Evolutionary conservation across 2,888 invertebrate species (phyloP), one percentile per base, ranked within the genome.

Genomic region (Eupithecia vulgata): DNA sequence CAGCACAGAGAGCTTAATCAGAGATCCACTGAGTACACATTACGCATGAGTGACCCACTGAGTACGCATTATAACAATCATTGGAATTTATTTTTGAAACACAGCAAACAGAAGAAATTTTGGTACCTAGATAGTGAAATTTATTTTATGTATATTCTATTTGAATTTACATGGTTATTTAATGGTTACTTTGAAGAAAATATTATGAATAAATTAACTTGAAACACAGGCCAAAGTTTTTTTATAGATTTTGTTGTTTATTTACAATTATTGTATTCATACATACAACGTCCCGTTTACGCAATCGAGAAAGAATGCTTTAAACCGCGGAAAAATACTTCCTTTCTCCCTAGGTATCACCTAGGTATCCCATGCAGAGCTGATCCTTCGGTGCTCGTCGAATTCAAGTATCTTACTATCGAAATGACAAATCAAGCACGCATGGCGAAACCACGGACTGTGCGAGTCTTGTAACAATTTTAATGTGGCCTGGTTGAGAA

Each of bases 371-470:
- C 30, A 59, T 30, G 59, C 25, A 5, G 30, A 59, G 21, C 59
- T 30, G 59, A 59, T 30, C 59, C 59, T 59, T 30, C 59, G 45
- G 42, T 42, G 64, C 37, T 45, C 45, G 45, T 35, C 68, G 40
- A 66, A 40, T 21, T 59, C 42, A 57, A 62, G 62, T 62, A 35
- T 62, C 69, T 61, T 48, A 62, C n/a, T 59, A 72, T 69, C 35
- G 35, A 35, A 37, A 64, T 35, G 67, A 75, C 69, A 75, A 72
- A 40, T 68, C 62, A 85, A 87, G 86, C 88, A 91, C 92, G 91
- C 93, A 93, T 93, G 93, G 93, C 91, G 90, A 88, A 87, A 84
- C 70, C 72, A 68, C 69, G 75, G 77, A 70, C 35, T 37, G 17
- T 64, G n/a, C n/a, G 35, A n/a, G 35, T 64, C 17, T 37, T 35